Percentiles rank a stretch among this genome's conserved stretches.
phyloP scores from a whole-genome alignment of 1,140 invertebrate genomes.

The Antheraea pernyi region DNA sequence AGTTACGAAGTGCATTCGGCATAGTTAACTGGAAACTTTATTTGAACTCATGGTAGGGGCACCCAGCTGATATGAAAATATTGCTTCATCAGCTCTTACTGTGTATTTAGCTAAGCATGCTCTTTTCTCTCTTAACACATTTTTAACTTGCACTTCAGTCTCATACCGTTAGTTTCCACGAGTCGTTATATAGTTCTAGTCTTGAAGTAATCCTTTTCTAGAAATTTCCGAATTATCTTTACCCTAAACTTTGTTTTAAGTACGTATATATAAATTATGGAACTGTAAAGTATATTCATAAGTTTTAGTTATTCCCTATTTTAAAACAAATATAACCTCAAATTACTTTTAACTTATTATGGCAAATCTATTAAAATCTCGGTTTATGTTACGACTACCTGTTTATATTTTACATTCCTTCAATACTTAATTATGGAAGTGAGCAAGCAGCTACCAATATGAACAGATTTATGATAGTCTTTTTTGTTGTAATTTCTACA shows the following conservation, averaged over 20 bases:
- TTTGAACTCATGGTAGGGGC: conserved; percentile 6
- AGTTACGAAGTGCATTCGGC: neutral
- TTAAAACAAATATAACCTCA: neutral
- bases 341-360: neutral
- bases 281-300: no score
- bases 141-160: conserved; percentile 26
- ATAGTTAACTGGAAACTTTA: neutral
- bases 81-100: conserved; percentile 26
- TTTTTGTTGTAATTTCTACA: no score
- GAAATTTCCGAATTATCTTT: no score
- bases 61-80: conserved; percentile 31
- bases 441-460: neutral
- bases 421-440: conserved; percentile 1
- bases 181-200: neutral
- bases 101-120: conserved; percentile 30
- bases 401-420: neutral
- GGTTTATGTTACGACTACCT: neutral
- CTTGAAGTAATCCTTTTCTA: neutral
- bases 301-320: no score
- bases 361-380: neutral
- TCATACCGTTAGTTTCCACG: conserved; percentile 22
- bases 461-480: neutral
- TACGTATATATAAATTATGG: no score
- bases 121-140: neutral
- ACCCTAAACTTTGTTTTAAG: no score